Evolutionary conservation across 2,888 invertebrate genomes (phyloP).

Genomic region (Nomada hirtipes): DNA sequence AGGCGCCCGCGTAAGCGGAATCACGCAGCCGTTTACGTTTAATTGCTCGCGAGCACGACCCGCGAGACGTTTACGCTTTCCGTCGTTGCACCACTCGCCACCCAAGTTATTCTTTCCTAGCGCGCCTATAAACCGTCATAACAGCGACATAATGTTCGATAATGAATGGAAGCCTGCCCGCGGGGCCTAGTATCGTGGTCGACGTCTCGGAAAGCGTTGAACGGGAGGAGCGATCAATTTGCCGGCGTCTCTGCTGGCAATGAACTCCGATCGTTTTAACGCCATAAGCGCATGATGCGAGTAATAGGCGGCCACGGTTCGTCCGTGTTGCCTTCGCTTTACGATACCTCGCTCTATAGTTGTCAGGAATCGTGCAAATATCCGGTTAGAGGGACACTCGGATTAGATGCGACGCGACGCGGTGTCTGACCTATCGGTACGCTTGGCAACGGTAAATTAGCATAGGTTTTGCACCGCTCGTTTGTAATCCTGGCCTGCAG

Average conservation of each 20-base stretch:
- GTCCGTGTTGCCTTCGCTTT: too few species aligned
- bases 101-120: neutral
- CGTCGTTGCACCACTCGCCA: neutral
- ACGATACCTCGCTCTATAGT: too few species aligned
- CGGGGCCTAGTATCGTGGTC: neutral
- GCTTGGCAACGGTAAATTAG: too few species aligned
- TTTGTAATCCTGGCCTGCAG: too few species aligned
- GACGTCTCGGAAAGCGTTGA: neutral
- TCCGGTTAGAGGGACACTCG: too few species aligned
- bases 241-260: neutral
- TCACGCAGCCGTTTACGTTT: neutral
- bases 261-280: neutral
- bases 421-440: too few species aligned
- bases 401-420: too few species aligned
- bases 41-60: neutral
- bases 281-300: neutral
- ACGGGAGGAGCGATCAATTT: neutral
- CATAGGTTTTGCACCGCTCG: too few species aligned
- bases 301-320: too few species aligned
- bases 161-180: neutral
- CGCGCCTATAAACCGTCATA: neutral
- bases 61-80: neutral
- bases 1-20: neutral
- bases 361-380: too few species aligned
- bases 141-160: neutral